Evolutionary conservation across 2,888 invertebrate species (phyloP), one percentile per base, ranked within the genome.

Genomic region (Cyaniris semiargus): DNA sequence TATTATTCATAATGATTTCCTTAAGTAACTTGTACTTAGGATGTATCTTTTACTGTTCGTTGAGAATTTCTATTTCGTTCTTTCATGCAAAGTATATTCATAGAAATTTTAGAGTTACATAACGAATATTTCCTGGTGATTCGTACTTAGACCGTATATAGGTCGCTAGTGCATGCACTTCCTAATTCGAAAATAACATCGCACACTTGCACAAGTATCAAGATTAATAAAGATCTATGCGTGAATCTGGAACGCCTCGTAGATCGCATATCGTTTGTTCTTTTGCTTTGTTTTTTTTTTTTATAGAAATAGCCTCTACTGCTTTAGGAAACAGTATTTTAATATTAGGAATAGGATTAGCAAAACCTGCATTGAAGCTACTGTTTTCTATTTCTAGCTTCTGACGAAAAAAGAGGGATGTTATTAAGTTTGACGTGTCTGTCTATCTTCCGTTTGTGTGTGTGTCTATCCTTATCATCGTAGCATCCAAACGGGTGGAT

Each of bases 121-220:
- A 48, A 13, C 3, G 48, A 48, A 3, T 48, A 53, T 53, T 53
- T 53, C 53, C 53, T 53, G 53, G 18, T 53, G 53, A 53, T 53
- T 53, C 18, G 23, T 60, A 13, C 23, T 21, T 60, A 60, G 10
- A 60, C 23, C 23, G 78, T 76, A 80, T 82, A 79, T 80, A 79
- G 81, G 81, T 78, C 81, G 78, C 77, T 34, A 56, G 56, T 77
- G 78, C 53, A 21, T 66, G 77, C 76, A 78, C 79, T 80, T 79
- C 81, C 81, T 78, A 79, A 78, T 70, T 78, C 79, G 70, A 79
- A 79, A 81, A 81, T 82, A 81, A 78, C 79, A 66, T 74, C 70
- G 76, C 78, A 76, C 79, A 79, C 76, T 78, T 79, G 79, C 76
- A 76, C 76, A 77, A 56, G 27, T 15, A 48, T 71, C 71, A 76